phyloP scores from a whole-genome alignment of 2,888 invertebrate genomes.

The Octodonta nipae region DNA sequence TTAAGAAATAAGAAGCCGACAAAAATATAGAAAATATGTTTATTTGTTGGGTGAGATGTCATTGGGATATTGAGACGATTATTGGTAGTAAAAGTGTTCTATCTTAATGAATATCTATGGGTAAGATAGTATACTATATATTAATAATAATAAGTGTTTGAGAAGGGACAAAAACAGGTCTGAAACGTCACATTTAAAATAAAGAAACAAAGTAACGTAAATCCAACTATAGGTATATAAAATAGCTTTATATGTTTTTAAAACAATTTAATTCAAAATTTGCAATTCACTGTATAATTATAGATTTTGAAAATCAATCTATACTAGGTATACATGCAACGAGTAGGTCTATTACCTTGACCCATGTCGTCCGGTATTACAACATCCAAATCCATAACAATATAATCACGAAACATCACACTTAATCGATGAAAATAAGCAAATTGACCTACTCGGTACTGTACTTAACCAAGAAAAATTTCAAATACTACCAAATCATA shows the following conservation, averaged over 20 bases:
- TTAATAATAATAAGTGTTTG: too few species aligned
- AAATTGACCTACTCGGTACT: slow-evolving; percentile 1
- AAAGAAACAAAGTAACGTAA: too few species aligned
- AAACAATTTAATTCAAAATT: too few species aligned
- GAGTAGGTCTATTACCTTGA: slow-evolving; percentile 18
- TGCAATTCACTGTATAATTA: neutral
- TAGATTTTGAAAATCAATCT: slow-evolving; percentile 1
- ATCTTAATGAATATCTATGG: too few species aligned
- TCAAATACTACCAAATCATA: too few species aligned
- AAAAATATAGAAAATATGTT: too few species aligned
- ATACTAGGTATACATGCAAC: neutral
- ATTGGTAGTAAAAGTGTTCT: too few species aligned
- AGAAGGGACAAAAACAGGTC: neutral
- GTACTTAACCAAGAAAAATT: neutral
- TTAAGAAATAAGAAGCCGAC: too few species aligned
- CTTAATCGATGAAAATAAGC: slow-evolving; percentile 6
- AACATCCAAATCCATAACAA: slow-evolving; percentile 22
- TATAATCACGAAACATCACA: slow-evolving; percentile 22
- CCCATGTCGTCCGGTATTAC: slow-evolving; percentile 16
- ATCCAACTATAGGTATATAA: slow-evolving; percentile 1
- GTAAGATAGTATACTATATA: too few species aligned
- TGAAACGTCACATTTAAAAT: neutral
- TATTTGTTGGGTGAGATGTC: too few species aligned
- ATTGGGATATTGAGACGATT: too few species aligned
- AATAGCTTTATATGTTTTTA: too few species aligned